Conservation (phyloP, 2,113 vertebrate species). For the Aptenodytes patagonicus region DNA sequence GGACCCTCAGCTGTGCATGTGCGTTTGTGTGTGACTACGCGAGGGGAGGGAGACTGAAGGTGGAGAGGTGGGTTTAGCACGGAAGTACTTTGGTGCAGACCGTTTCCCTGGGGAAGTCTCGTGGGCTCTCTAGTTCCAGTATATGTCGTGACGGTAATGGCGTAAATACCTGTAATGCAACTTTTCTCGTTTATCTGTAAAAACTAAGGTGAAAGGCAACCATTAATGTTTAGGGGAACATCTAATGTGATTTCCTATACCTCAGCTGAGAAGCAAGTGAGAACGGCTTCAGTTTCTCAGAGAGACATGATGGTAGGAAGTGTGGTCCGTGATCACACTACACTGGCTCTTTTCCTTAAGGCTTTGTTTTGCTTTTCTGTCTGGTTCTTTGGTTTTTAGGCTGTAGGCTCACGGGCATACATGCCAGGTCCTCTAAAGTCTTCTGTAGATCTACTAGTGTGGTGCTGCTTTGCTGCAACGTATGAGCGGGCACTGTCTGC, state of each 20-base stretch:
- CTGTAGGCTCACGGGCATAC: neutral
- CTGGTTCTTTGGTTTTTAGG: neutral
- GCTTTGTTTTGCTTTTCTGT: neutral
- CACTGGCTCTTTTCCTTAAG: neutral
- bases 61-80: neutral
- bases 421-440: neutral
- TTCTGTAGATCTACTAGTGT: neutral
- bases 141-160: neutral
- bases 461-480: neutral
- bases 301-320: neutral
- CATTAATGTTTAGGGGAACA: neutral
- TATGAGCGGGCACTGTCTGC: accelerated
- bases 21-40: accelerated
- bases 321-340: neutral
- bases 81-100: neutral
- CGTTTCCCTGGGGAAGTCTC: neutral
- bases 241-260: neutral
- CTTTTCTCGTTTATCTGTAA: neutral
- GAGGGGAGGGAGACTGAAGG: neutral
- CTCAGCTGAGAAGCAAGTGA: neutral
- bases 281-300: neutral
- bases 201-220: neutral
- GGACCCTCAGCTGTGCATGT: neutral
- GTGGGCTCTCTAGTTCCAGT: neutral
- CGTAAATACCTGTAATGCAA: neutral